Evolutionary conservation across 2,113 vertebrate genomes (phyloP), one percentile per base, ranked within the genome.

Genomic region (Nyctibius bracteatus): DNA sequence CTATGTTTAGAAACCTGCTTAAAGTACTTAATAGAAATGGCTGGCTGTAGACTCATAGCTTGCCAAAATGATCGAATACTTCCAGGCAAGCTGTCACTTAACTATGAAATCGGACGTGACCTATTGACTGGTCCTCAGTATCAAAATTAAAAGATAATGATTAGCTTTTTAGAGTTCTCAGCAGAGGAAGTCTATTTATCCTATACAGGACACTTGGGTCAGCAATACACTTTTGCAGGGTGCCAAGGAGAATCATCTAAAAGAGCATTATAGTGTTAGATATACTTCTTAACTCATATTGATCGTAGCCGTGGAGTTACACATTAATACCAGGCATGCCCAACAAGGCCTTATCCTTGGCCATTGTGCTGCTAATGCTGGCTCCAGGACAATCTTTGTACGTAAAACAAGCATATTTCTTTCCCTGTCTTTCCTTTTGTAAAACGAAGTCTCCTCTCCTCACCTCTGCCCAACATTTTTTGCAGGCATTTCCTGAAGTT

Each of bases 91-190:
- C 86, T 96, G 95, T 92, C 97, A 98, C 92, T 94, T 92, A 98
- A 94, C 96, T 97, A 88, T 98, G 98, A 98, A 99, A 99, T 98
- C 17, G 97, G 98, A 98, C 98, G 61, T 96, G 98, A 98, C 98
- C 96, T 95, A 99, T 98, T 97, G 98, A 99, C 98, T 96, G 80
- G 30, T 88, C 87, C 71, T 67, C 92, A 71, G 93, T 88, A 81
- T 57, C 82, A 92, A 96, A 95, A 94, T 94, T 89, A 92, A 71
- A 91, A 88, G n/a, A 84, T 95, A 97, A 95, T 75, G 96, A 96
- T 92, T 90, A 70, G 30, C 68, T 57, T 71, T 84, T 71, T 25
- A 47, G 72, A 66, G 55, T 68, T 81, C 78, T 82, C 88, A 62
- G 49, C 78, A 71, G 30, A 81, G 81, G 58, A 93, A 90, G 21